Conservation (phyloP, 2,888 invertebrate species). For the Microdon myrmicae region DNA sequence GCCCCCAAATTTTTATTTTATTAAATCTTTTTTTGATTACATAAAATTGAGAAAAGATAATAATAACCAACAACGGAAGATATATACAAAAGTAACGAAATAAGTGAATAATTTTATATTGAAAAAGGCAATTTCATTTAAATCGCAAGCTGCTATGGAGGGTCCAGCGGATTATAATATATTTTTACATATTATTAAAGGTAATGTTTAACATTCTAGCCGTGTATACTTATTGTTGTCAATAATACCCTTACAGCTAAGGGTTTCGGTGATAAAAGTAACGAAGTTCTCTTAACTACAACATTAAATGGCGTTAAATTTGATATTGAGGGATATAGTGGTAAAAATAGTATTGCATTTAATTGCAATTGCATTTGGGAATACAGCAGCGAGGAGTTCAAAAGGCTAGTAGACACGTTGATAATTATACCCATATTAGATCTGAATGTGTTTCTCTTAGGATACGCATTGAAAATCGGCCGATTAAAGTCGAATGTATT, state of each 20-base stretch:
- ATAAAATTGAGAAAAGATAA: too few species aligned
- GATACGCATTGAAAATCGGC: constrained; percentile 77
- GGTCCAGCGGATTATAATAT: constrained; percentile 56
- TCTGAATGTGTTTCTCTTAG: constrained; percentile 66
- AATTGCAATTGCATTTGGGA: constrained; percentile 84
- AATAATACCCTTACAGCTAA: constrained; percentile 47
- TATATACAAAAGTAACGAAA: background rate
- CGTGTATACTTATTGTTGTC: constrained; percentile 36
- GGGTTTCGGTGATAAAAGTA: constrained; percentile 70
- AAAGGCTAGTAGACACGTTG: constrained; percentile 68
- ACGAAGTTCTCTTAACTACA: constrained; percentile 71
- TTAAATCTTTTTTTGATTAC: constrained; percentile 36
- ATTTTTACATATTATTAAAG: constrained; percentile 62
- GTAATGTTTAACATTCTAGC: constrained; percentile 48
- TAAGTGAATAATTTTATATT: background rate
- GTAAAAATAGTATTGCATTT: constrained; percentile 72
- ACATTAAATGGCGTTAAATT: constrained; percentile 74
- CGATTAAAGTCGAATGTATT: constrained; percentile 78
- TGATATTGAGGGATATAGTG: constrained; percentile 75
- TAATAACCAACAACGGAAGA: too few species aligned
- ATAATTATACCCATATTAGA: constrained; percentile 3
- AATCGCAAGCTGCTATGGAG: constrained; percentile 17
- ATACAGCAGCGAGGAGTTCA: constrained; percentile 76
- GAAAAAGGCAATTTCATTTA: background rate
- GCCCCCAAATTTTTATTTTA: too few species aligned